These are phyloP conservation scores for Drosophila siamana DNA, from an alignment of 2,888 invertebrate genomes.

Conservation along the genomic window DNA sequence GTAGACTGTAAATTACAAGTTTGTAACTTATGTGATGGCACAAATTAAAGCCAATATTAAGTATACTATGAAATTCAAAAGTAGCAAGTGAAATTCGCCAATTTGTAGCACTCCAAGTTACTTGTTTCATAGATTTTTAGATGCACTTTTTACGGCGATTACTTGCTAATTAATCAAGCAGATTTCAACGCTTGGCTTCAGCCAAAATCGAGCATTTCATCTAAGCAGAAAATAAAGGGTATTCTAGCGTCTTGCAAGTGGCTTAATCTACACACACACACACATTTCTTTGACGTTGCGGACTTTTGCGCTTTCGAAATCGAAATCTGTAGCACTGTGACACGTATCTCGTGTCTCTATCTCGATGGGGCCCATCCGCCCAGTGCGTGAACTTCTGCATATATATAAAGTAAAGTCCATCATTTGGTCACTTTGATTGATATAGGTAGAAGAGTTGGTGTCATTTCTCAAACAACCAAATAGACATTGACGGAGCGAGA, in stretches of 20 bases:
- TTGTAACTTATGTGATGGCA: too few relatives aligned
- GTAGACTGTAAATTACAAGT: too few relatives aligned
- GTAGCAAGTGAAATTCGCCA: too few relatives aligned
- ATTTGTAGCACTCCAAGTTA: too few relatives aligned
- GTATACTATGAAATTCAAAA: too few relatives aligned
- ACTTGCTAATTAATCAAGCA: too few relatives aligned
- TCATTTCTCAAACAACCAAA: constrained; percentile 40
- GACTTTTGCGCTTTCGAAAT: constrained; percentile 18
- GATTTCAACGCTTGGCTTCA: too few relatives aligned
- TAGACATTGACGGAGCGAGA: constrained; percentile 17
- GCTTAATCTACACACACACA: not conserved
- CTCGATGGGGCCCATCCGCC: constrained; percentile 41
- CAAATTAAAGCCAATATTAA: too few relatives aligned
- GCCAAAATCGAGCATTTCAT: too few relatives aligned
- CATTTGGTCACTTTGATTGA: constrained; percentile 53
- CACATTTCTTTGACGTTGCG: not conserved
- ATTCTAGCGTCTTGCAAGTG: not conserved
- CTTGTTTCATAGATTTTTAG: too few relatives aligned
- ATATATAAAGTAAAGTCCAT: constrained; percentile 26
- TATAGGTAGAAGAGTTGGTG: constrained; percentile 36
- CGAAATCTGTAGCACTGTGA: constrained; percentile 40
- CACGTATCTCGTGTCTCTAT: constrained; percentile 24
- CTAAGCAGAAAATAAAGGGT: too few relatives aligned
- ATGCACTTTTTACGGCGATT: too few relatives aligned
- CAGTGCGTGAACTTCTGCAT: constrained; percentile 6